Conservation (phyloP, 2,888 invertebrate genomes). For the Thalpophila matura region DNA sequence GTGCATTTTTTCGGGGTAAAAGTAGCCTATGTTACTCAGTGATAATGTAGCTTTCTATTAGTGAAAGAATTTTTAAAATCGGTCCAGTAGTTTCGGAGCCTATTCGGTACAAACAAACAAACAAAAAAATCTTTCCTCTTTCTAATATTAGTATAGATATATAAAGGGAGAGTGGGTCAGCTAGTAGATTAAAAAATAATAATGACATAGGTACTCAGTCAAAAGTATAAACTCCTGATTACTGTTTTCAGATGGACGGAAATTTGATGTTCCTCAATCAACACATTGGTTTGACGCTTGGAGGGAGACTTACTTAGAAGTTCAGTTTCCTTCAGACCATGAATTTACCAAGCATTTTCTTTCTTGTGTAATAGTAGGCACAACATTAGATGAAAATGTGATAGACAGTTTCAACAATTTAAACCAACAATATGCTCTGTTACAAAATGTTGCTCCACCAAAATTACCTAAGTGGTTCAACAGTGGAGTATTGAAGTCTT, state of each 20-base stretch:
- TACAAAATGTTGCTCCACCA: slow-evolving; percentile 94
- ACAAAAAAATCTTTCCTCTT: too few relatives aligned
- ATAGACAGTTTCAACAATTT: slow-evolving; percentile 95
- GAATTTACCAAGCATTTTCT: slow-evolving; percentile 98
- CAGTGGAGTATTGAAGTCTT: slow-evolving; percentile 95
- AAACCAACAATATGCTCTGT: slow-evolving; percentile 95
- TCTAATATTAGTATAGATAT: too few relatives aligned
- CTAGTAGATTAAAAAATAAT: too few relatives aligned
- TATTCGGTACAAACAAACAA: too few relatives aligned
- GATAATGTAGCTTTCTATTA: too few relatives aligned
- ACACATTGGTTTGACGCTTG: slow-evolving; percentile 99
- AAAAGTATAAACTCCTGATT: background rate
- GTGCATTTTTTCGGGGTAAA: too few relatives aligned
- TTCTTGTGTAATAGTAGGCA: slow-evolving; percentile 95
- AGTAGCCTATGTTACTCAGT: too few relatives aligned
- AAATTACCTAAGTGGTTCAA: slow-evolving; percentile 96
- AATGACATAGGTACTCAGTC: too few relatives aligned
- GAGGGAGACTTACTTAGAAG: slow-evolving; percentile 97
- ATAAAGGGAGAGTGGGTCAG: too few relatives aligned
- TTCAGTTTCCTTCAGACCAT: slow-evolving; percentile 97
- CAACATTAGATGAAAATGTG: slow-evolving; percentile 94
- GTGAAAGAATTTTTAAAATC: too few relatives aligned
- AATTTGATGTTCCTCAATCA: slow-evolving; percentile 93
- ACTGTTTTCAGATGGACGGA: slow-evolving; percentile 83
- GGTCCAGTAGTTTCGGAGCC: too few relatives aligned